phyloP scores from a whole-genome alignment of 1,140 invertebrate species.

The Conopomorpha cramerella region DNA sequence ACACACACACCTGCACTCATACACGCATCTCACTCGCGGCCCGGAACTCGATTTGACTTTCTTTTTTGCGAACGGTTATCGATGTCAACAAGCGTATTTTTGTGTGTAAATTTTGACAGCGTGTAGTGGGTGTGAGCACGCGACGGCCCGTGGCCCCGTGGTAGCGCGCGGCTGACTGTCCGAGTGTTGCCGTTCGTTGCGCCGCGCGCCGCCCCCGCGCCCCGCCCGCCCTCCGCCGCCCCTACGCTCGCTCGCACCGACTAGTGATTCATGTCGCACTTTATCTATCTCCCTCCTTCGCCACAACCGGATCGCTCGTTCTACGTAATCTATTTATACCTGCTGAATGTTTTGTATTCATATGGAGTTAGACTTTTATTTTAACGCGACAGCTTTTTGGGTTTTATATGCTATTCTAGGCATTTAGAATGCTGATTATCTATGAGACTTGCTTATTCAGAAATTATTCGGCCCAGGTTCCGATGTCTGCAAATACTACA shows the following conservation, averaged over 20 bases:
- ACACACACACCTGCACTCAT: slow-evolving; percentile 38
- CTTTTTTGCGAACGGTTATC: slow-evolving; percentile 33
- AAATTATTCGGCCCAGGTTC: too few species aligned
- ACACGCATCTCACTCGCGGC: slow-evolving; percentile 33
- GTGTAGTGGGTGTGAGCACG: slow-evolving; percentile 23
- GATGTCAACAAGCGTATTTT: too few species aligned
- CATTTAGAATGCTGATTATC: too few species aligned
- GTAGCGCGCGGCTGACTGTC: slow-evolving; percentile 44
- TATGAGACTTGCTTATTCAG: too few species aligned
- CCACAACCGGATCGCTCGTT: slow-evolving; percentile 57
- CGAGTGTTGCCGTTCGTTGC: slow-evolving; percentile 34
- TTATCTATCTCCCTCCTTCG: slow-evolving; percentile 58
- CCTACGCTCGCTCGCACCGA: slow-evolving; percentile 26
- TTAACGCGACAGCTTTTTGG: too few species aligned
- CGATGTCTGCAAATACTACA: too few species aligned
- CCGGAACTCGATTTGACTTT: slow-evolving; percentile 23
- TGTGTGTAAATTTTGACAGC: slow-evolving; percentile 24
- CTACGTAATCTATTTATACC: slow-evolving; percentile 56
- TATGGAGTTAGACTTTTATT: not conserved
- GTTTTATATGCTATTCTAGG: too few species aligned
- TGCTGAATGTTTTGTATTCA: slow-evolving; percentile 13
- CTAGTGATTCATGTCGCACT: slow-evolving; percentile 59
- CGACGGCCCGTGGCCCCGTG: slow-evolving; percentile 29
- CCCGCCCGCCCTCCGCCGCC: slow-evolving; percentile 22
- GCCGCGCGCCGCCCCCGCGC: slow-evolving; percentile 23